Evolutionary conservation across 2,797 vertebrate species (phyloP).

Genomic region (Liasis olivaceus): DNA sequence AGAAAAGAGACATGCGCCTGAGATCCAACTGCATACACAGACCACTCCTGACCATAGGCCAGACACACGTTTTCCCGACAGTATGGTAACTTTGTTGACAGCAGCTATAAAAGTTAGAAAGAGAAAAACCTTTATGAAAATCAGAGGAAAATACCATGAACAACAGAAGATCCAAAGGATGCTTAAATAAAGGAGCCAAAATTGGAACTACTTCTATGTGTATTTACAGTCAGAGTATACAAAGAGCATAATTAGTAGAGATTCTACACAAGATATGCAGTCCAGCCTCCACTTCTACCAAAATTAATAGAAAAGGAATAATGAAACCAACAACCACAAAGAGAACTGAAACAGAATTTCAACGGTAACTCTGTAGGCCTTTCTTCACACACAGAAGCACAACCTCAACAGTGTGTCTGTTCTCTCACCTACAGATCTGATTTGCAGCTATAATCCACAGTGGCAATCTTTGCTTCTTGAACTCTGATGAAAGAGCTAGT

Average conservation of each 20-base stretch:
- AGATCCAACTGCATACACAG: conserved; percentile 95
- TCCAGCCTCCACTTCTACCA: neutral
- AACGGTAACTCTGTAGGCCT: neutral
- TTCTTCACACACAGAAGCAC: too few relatives aligned
- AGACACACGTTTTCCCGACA: conserved; percentile 98
- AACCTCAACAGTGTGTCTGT: too few relatives aligned
- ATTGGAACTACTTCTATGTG: too few relatives aligned
- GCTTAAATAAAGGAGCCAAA: neutral
- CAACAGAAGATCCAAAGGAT: neutral
- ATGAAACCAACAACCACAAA: neutral
- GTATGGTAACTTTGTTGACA: conserved; percentile 95
- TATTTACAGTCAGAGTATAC: neutral
- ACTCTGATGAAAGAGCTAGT: neutral
- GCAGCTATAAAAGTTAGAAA: conserved; percentile 77
- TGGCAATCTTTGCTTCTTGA: neutral
- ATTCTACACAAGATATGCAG: neutral
- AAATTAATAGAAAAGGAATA: neutral
- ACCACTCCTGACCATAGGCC: conserved; percentile 96
- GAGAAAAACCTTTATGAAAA: accelerated
- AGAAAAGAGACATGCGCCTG: conserved; percentile 97
- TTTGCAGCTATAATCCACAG: neutral
- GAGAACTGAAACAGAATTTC: neutral
- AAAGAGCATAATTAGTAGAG: neutral
- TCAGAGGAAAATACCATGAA: neutral
- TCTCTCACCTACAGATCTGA: too few relatives aligned